Evolutionary conservation across 2,888 invertebrate species (phyloP).

Genomic region (Tipula helvola): DNA sequence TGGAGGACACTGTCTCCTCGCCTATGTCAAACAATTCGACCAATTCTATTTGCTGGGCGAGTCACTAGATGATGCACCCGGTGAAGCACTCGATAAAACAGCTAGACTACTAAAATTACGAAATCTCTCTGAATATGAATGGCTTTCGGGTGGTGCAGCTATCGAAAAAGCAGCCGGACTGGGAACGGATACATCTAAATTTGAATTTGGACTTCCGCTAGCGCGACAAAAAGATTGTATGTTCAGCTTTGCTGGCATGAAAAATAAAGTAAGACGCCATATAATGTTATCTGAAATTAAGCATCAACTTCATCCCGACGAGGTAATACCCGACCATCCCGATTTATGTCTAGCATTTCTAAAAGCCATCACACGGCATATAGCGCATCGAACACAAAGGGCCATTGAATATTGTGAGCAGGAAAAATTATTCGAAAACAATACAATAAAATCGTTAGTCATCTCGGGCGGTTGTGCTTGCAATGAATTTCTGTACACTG

Average conservation of each 20-base stretch:
- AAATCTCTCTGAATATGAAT: slow-evolving; percentile 60
- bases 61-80: slow-evolving; percentile 75
- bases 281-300: slow-evolving; percentile 46
- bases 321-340: slow-evolving; percentile 56
- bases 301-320: slow-evolving; percentile 47
- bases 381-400: slow-evolving; percentile 70
- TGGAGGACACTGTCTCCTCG: slow-evolving; percentile 82
- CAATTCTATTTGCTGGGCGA: slow-evolving; percentile 71
- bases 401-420: slow-evolving; percentile 62
- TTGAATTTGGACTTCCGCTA: slow-evolving; percentile 54
- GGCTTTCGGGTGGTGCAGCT: slow-evolving; percentile 70
- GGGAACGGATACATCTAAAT: slow-evolving; percentile 50
- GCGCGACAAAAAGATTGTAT: slow-evolving; percentile 60
- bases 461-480: slow-evolving; percentile 96
- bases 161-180: slow-evolving; percentile 67
- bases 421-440: slow-evolving; percentile 36
- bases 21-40: slow-evolving; percentile 57
- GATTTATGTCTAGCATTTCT: slow-evolving; percentile 84
- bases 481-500: slow-evolving; percentile 66
- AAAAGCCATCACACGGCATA: slow-evolving; percentile 57
- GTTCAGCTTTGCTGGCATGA: slow-evolving; percentile 82
- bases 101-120: slow-evolving; percentile 73
- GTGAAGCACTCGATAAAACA: slow-evolving; percentile 89
- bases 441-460: slow-evolving; percentile 41
- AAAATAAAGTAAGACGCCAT: slow-evolving; percentile 44